A percentile compares a stretch with the other conserved stretches of the same genome.
Evolutionary conservation across 2,888 invertebrate species (phyloP).

Genomic region (Agrotis clavis): DNA sequence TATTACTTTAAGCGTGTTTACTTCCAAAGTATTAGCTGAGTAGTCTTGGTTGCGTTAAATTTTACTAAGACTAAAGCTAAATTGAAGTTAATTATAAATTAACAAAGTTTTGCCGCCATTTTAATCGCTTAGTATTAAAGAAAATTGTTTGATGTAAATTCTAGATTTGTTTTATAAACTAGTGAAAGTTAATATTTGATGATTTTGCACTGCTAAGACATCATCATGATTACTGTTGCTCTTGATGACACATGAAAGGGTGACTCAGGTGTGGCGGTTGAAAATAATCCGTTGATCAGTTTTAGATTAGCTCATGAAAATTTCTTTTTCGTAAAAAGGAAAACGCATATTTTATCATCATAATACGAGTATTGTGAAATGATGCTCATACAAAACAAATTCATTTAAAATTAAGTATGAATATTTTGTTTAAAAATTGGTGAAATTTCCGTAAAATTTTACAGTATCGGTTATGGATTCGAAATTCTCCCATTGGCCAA

Average conservation of each 20-base stretch:
- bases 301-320: neutral
- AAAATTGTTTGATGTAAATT: neutral
- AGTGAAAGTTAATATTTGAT: neutral
- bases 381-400: no score
- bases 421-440: no score
- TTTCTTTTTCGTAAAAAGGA: neutral
- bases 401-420: no score
- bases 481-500: no score
- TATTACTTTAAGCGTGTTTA: constrained; percentile 40
- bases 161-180: neutral
- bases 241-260: neutral
- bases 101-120: constrained; percentile 1
- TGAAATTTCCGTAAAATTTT: no score
- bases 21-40: constrained; percentile 50
- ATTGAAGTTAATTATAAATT: constrained; percentile 43
- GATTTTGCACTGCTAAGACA: neutral
- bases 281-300: neutral
- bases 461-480: no score
- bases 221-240: neutral
- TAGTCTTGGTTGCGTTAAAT: constrained; percentile 34
- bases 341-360: no score
- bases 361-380: no score
- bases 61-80: constrained; percentile 33
- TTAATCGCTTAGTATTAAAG: constrained; percentile 1
- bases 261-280: no score